phyloP scores from a whole-genome alignment of 2,888 invertebrate species.

The Celastrina argiolus region DNA sequence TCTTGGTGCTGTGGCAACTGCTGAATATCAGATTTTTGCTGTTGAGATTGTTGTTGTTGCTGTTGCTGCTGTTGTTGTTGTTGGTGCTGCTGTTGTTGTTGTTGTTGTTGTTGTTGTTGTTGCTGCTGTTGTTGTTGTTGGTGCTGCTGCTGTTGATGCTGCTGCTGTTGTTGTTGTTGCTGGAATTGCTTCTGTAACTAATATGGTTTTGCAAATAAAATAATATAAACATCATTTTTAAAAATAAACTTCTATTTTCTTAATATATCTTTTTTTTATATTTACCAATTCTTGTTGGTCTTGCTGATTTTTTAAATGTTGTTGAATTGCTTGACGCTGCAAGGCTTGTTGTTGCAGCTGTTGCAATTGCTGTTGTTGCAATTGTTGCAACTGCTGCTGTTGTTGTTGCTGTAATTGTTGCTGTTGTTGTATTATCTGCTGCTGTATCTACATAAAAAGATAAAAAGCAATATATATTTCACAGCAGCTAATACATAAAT shows the following conservation, averaged over 20 bases:
- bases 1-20: constrained; percentile 69
- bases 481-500: not conserved
- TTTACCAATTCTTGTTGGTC: constrained; percentile 69
- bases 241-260: not conserved
- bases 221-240: not conserved
- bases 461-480: not conserved
- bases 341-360: constrained; percentile 57
- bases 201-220: not conserved
- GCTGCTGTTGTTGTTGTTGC: constrained; percentile 38
- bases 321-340: constrained; percentile 77
- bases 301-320: constrained; percentile 78
- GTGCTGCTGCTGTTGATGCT: constrained; percentile 48
- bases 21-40: constrained; percentile 60
- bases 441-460: not conserved
- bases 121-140: constrained; percentile 51
- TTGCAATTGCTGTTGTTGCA: constrained; percentile 54
- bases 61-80: constrained; percentile 61
- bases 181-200: constrained; percentile 61
- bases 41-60: constrained; percentile 41
- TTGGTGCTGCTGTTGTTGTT: constrained; percentile 58
- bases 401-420: constrained; percentile 61
- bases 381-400: constrained; percentile 46
- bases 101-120: constrained; percentile 61
- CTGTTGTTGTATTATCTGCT: constrained; percentile 12
- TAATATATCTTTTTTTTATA: constrained; percentile 7